phyloP scores from a whole-genome alignment of 2,797 vertebrate species.

The Steatocranus sp. region DNA sequence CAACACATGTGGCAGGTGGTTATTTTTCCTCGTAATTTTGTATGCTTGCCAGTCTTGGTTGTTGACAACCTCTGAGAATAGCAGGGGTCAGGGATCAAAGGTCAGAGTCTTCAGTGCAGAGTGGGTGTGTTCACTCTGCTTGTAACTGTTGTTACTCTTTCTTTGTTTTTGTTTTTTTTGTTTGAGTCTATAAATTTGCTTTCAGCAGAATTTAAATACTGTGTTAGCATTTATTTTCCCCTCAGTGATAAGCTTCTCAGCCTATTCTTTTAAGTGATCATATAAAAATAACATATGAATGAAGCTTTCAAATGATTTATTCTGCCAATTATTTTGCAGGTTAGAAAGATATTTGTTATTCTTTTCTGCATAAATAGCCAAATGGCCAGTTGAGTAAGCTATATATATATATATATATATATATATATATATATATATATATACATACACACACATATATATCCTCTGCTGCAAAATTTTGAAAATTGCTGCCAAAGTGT shows the following conservation, averaged over 20 bases:
- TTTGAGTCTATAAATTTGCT: constrained; percentile 40
- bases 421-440: no score
- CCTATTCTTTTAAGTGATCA: constrained; percentile 46
- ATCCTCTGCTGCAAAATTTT: neutral
- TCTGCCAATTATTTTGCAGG: constrained; percentile 29
- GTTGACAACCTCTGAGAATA: constrained; percentile 61
- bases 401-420: neutral
- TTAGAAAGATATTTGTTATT: constrained; percentile 34
- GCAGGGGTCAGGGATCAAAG: constrained; percentile 69
- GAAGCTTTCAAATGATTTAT: constrained; percentile 32
- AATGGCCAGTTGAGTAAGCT: neutral
- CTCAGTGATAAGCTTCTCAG: constrained; percentile 40
- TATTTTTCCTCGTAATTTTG: constrained; percentile 13
- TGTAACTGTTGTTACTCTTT: constrained; percentile 49
- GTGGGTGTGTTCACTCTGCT: constrained; percentile 37
- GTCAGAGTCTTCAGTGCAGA: constrained; percentile 48
- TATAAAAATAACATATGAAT: constrained; percentile 15
- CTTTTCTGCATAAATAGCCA: constrained; percentile 19
- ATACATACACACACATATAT: accelerated
- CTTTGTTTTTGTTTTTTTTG: constrained; percentile 21
- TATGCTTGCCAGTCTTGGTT: constrained; percentile 40
- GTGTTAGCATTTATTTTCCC: constrained; percentile 27
- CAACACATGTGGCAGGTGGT: constrained; percentile 1
- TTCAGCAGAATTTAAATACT: constrained; percentile 31
- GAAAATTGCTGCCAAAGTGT: neutral